Percentiles rank a stretch among this genome's conserved stretches.
Evolutionary conservation across 1,140 invertebrate species (phyloP).

Genomic region (Meloidogyne chitwoodi): DNA sequence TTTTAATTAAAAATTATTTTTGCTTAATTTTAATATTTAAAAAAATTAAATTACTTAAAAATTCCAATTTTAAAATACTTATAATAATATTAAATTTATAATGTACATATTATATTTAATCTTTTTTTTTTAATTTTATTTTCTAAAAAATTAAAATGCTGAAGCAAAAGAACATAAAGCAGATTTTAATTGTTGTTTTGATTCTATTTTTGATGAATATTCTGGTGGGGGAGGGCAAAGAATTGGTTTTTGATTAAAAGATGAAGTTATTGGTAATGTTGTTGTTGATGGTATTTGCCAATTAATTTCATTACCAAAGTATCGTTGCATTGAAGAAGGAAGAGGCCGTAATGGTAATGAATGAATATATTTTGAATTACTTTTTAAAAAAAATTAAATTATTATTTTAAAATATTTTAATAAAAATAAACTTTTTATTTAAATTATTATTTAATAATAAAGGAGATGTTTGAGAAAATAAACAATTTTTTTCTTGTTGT

Average conservation of each 20-base stretch:
- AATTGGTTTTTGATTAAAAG: background rate
- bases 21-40: too few species aligned
- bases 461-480: background rate
- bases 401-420: too few species aligned
- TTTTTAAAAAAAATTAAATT: background rate
- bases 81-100: too few species aligned
- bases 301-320: background rate
- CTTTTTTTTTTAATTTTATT: too few species aligned
- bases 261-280: background rate
- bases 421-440: background rate
- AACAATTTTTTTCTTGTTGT: background rate
- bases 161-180: background rate
- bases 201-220: background rate
- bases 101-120: too few species aligned
- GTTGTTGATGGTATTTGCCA: background rate
- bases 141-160: background rate
- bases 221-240: background rate
- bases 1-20: background rate
- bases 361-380: background rate
- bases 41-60: too few species aligned
- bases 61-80: too few species aligned
- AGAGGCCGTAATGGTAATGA: background rate
- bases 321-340: too few species aligned
- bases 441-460: background rate
- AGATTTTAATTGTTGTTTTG: background rate